Conservation (phyloP, 2,888 invertebrate genomes). For the Tenthredo distinguenda region DNA sequence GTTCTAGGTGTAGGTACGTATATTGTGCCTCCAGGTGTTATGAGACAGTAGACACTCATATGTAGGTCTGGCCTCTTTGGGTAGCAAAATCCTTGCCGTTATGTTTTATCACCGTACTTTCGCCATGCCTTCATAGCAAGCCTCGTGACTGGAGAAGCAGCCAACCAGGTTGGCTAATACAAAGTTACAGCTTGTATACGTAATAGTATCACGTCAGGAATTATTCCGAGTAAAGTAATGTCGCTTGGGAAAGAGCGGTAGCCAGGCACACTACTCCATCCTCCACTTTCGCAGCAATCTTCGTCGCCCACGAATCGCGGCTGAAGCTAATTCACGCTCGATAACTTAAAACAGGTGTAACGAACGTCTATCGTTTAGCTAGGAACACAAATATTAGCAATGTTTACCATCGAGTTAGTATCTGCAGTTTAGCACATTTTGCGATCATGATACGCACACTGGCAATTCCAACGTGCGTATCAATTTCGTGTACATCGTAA, state of each 20-base stretch:
- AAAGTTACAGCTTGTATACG: constrained; percentile 38
- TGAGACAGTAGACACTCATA: not conserved
- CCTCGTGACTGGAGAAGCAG: not conserved
- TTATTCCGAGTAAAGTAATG: constrained; percentile 15
- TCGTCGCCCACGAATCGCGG: not conserved
- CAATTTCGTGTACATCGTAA: not conserved
- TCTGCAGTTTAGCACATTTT: not conserved
- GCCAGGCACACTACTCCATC: not conserved
- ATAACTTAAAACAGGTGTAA: not conserved
- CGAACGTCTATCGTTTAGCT: not conserved
- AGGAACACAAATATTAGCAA: not conserved
- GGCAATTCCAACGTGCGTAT: not conserved
- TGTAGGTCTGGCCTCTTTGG: not conserved
- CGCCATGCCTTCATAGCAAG: not conserved
- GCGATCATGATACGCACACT: not conserved
- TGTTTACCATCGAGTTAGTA: not conserved
- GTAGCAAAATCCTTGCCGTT: constrained; percentile 18
- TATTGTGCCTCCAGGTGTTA: not conserved
- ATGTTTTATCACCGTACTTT: constrained; percentile 16
- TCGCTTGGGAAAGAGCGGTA: not conserved
- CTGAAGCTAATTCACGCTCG: not conserved
- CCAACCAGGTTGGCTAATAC: constrained; percentile 18
- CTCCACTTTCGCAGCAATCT: constrained; percentile 15
- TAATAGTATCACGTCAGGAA: constrained; percentile 41
- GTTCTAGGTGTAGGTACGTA: not conserved